A percentile compares a stretch with the other conserved stretches of the same genome.
Conservation (phyloP, 2,113 vertebrate species). For the Notarius quadriscutis region DNA sequence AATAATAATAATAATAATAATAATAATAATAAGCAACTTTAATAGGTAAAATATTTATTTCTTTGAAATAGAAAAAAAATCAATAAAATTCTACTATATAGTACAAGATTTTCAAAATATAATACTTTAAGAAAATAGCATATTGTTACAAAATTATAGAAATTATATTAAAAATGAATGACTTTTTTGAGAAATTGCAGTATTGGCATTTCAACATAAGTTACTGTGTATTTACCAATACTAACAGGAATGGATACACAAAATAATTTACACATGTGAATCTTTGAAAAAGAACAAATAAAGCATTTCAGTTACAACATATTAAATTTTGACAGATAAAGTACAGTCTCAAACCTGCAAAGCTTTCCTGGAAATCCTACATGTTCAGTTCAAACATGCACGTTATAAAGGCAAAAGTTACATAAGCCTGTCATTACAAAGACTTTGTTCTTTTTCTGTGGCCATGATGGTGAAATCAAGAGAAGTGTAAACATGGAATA, state of each 20-base stretch:
- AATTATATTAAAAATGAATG: slow-evolving; percentile 43
- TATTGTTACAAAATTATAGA: slow-evolving; percentile 49
- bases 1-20: too few species aligned
- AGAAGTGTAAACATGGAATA: slow-evolving; percentile 44
- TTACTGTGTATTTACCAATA: slow-evolving; percentile 55
- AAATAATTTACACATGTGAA: slow-evolving; percentile 3
- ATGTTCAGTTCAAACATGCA: slow-evolving; percentile 7
- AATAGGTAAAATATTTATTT: slow-evolving; percentile 59
- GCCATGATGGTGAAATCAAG: slow-evolving; percentile 30
- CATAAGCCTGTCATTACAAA: slow-evolving; percentile 17
- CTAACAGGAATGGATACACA: slow-evolving; percentile 34
- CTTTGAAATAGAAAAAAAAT: slow-evolving; percentile 61
- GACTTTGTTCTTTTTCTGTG: slow-evolving; percentile 46
- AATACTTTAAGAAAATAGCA: slow-evolving; percentile 48
- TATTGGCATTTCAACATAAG: slow-evolving; percentile 27
- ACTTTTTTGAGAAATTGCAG: slow-evolving; percentile 20
- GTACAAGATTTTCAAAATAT: slow-evolving; percentile 35
- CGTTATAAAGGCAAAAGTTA: slow-evolving; percentile 15
- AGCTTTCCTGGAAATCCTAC: slow-evolving; percentile 3
- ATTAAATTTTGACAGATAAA: slow-evolving; percentile 47
- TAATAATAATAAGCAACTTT: not conserved
- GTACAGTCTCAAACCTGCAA: slow-evolving; percentile 43
- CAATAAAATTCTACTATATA: slow-evolving; percentile 51
- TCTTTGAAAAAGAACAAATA: slow-evolving; percentile 2
- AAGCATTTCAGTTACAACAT: slow-evolving; percentile 1